Evolutionary conservation across 1,140 invertebrate genomes (phyloP).

Genomic region (Ceratina australensis): DNA sequence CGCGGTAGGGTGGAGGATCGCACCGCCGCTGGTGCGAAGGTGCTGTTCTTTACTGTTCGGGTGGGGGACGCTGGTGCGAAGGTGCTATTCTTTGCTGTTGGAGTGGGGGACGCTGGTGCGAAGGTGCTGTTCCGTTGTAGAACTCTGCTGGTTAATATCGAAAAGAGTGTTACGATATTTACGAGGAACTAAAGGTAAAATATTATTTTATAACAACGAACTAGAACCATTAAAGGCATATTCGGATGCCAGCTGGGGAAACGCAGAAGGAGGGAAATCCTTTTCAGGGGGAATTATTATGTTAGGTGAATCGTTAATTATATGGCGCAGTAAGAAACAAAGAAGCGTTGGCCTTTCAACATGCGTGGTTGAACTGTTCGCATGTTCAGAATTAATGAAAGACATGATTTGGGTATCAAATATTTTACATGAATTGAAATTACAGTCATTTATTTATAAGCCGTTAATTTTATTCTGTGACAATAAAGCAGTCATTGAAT

Average conservation of each 20-base stretch:
- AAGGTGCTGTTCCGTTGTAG: too few relatives aligned
- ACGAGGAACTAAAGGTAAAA: too few relatives aligned
- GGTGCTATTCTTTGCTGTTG: too few relatives aligned
- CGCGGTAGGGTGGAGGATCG: too few relatives aligned
- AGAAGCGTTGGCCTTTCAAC: constrained; percentile 10
- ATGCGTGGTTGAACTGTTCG: constrained; percentile 17
- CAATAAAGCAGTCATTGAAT: constrained; percentile 20
- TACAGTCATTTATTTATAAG: background rate
- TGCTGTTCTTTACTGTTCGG: too few relatives aligned
- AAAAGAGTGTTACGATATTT: too few relatives aligned
- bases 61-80: too few relatives aligned
- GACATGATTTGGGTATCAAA: background rate
- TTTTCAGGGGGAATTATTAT: constrained; percentile 28
- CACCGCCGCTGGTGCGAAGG: too few relatives aligned
- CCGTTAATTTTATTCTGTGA: constrained; percentile 2
- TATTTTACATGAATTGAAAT: background rate
- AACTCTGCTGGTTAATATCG: too few relatives aligned
- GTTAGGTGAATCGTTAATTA: background rate
- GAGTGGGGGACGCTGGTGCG: too few relatives aligned
- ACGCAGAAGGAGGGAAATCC: constrained; percentile 14
- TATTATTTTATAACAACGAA: too few relatives aligned
- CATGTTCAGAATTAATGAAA: constrained; percentile 10
- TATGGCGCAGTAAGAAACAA: constrained; percentile 23
- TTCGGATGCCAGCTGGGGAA: constrained; percentile 30
- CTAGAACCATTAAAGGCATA: constrained; percentile 14